Evolutionary conservation across 2,113 vertebrate species (phyloP).

Genomic region (Laticauda colubrina): DNA sequence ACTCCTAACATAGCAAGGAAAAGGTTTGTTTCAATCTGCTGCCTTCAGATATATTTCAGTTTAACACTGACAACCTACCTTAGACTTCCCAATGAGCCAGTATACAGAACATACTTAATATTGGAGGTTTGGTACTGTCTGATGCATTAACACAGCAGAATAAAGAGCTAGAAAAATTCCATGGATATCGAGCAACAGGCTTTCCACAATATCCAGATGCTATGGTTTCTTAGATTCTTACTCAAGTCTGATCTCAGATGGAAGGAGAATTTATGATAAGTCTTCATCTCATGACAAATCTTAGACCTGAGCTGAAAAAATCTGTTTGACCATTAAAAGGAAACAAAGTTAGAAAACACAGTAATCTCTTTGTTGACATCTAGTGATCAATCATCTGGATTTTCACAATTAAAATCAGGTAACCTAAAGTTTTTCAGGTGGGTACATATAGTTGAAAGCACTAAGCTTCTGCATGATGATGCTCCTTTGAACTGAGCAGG

Average conservation of each 20-base stretch:
- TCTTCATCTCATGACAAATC: neutral
- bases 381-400: neutral
- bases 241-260: neutral
- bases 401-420: neutral
- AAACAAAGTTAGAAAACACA: neutral
- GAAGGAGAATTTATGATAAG: neutral
- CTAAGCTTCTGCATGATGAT: neutral
- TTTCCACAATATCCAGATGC: neutral
- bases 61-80: neutral
- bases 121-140: neutral
- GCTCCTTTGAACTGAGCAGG: neutral
- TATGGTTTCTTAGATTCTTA: neutral
- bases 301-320: neutral
- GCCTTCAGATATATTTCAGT: neutral
- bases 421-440: neutral
- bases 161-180: neutral
- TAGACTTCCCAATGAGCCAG: neutral
- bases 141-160: neutral
- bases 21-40: neutral
- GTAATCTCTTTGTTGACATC: neutral
- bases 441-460: neutral
- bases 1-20: neutral
- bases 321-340: neutral
- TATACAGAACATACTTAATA: neutral
- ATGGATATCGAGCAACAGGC: neutral